A percentile compares a stretch with the other conserved stretches of the same genome.
Evolutionary conservation across 2,113 vertebrate species (phyloP).

Genomic region (Desmodus rotundus): DNA sequence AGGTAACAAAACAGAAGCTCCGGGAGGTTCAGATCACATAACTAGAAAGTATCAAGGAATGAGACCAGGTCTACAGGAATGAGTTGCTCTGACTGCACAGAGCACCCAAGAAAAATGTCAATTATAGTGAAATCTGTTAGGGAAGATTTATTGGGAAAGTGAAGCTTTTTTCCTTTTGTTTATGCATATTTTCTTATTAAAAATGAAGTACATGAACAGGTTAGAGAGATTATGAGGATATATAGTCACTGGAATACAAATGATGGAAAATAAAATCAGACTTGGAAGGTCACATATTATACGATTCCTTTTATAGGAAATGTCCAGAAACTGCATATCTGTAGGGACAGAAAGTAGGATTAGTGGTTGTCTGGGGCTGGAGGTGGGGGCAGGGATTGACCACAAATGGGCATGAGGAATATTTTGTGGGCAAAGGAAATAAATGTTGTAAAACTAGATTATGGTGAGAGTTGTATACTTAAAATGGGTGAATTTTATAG

Average conservation of each 20-base stretch:
- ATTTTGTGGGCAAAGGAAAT: too few species aligned
- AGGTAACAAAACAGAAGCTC: neutral
- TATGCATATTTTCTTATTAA: neutral
- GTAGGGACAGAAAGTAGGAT: too few species aligned
- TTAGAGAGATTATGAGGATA: neutral
- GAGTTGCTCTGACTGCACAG: neutral
- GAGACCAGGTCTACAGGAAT: neutral
- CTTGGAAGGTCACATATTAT: too few species aligned
- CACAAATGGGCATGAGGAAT: too few species aligned
- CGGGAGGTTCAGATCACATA: neutral
- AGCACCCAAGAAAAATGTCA: neutral
- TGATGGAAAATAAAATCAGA: neutral
- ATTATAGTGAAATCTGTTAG: neutral
- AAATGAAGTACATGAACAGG: neutral
- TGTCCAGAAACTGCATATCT: too few species aligned
- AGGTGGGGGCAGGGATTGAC: too few species aligned
- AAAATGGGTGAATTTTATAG: too few species aligned
- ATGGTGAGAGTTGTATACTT: too few species aligned
- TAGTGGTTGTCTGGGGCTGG: too few species aligned
- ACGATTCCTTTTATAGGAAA: too few species aligned
- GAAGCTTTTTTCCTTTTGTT: neutral
- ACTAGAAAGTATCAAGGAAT: neutral
- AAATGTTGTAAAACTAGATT: too few species aligned
- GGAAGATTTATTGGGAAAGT: neutral
- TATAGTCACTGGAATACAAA: neutral